Conservation (phyloP, 2,888 invertebrate genomes). For the Dasysyrphus tricinctus region DNA sequence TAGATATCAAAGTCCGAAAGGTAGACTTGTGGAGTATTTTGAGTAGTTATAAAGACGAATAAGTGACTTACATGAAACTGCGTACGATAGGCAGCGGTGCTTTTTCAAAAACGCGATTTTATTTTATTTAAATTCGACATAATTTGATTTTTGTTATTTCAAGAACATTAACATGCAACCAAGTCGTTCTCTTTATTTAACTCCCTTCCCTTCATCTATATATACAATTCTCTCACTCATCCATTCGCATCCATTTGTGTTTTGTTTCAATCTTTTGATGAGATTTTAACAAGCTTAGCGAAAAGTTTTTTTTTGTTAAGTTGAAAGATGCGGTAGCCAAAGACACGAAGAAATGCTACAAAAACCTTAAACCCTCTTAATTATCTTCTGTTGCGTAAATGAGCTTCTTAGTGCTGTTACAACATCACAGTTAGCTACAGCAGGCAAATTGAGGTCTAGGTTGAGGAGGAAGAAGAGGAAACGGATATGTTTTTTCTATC, state of each 20-base stretch:
- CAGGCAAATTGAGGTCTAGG: background rate
- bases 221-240: background rate
- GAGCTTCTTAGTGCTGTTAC: slow-evolving; percentile 66
- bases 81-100: too few relatives aligned
- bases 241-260: slow-evolving; percentile 19
- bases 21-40: too few relatives aligned
- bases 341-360: slow-evolving; percentile 58
- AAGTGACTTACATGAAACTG: too few relatives aligned
- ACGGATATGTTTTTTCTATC: slow-evolving; percentile 20
- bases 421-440: slow-evolving; percentile 4
- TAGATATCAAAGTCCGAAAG: too few relatives aligned
- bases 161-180: background rate
- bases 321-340: slow-evolving; percentile 32
- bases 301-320: slow-evolving; percentile 45
- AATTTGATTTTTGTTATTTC: too few relatives aligned
- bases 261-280: slow-evolving; percentile 69
- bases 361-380: slow-evolving; percentile 70
- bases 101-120: too few relatives aligned
- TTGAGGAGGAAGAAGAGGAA: background rate
- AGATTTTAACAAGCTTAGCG: slow-evolving; percentile 70
- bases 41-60: too few relatives aligned
- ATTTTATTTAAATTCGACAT: too few relatives aligned
- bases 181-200: background rate
- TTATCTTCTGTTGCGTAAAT: slow-evolving; percentile 71
- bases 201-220: background rate